Conservation (phyloP, 2,797 vertebrate genomes). For the Sebastes hubbsi region DNA sequence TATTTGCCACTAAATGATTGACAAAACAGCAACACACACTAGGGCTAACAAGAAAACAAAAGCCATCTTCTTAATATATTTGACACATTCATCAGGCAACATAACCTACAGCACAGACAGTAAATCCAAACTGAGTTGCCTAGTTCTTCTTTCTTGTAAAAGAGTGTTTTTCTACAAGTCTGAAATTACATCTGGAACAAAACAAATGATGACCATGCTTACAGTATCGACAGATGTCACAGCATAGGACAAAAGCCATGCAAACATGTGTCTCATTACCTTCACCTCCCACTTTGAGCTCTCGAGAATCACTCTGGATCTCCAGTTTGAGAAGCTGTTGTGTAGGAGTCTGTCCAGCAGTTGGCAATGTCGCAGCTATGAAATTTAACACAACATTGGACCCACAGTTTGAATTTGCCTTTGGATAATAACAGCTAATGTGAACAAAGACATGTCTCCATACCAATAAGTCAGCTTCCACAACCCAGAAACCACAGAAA, state of each 20-base stretch:
- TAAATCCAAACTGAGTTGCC: not conserved
- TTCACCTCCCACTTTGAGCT: constrained; percentile 63
- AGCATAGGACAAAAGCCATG: not conserved
- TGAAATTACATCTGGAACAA: not conserved
- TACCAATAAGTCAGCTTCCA: not conserved
- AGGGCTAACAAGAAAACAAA: not conserved
- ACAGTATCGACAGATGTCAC: not conserved
- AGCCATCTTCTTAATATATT: not conserved
- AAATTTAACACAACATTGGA: constrained; percentile 35
- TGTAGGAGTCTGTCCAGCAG: constrained; percentile 49
- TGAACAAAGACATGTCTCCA: not conserved
- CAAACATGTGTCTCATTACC: constrained; percentile 57
- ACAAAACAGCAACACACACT: not conserved
- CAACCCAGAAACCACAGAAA: not conserved
- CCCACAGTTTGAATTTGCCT: not conserved
- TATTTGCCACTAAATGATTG: not conserved
- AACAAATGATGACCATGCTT: not conserved
- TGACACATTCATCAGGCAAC: not conserved
- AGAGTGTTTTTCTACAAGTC: not conserved
- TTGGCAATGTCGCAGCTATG: constrained; percentile 45
- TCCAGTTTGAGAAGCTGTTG: constrained; percentile 51
- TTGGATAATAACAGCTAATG: not conserved
- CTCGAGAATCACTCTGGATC: constrained; percentile 14
- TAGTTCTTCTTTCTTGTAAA: not conserved
- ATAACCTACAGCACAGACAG: not conserved